Evolutionary conservation across 2,797 vertebrate species (phyloP).

Genomic region (Hoplostethus mediterraneus): DNA sequence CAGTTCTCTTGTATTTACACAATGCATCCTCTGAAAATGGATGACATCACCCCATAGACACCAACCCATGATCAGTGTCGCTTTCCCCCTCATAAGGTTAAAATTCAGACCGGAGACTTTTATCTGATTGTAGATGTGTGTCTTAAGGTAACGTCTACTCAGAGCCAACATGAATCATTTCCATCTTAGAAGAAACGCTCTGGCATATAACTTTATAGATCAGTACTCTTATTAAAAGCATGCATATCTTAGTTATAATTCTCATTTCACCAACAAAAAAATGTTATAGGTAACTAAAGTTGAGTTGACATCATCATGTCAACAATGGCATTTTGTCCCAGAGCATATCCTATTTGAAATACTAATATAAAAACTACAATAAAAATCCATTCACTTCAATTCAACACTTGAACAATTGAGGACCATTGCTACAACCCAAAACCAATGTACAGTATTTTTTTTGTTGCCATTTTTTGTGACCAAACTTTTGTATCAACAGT

Average conservation of each 20-base stretch:
- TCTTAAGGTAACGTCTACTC: slow-evolving; percentile 53
- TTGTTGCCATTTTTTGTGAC: slow-evolving; percentile 48
- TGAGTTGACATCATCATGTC: slow-evolving; percentile 70
- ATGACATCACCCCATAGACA: slow-evolving; percentile 69
- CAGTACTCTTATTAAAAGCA: slow-evolving; percentile 83
- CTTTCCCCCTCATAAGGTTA: slow-evolving; percentile 48
- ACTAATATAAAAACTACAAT: slow-evolving; percentile 74
- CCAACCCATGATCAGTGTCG: slow-evolving; percentile 55
- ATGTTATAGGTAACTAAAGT: slow-evolving; percentile 73
- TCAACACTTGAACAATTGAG: slow-evolving; percentile 51
- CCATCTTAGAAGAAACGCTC: slow-evolving; percentile 67
- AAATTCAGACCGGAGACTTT: slow-evolving; percentile 40
- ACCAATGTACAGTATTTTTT: slow-evolving; percentile 60
- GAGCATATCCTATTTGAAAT: slow-evolving; percentile 81
- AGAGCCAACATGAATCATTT: slow-evolving; percentile 56
- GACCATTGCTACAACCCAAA: slow-evolving; percentile 52
- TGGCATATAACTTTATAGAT: slow-evolving; percentile 77
- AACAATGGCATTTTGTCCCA: slow-evolving; percentile 81
- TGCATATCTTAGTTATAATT: slow-evolving; percentile 85
- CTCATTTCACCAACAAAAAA: slow-evolving; percentile 74
- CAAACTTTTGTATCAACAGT: slow-evolving; percentile 51
- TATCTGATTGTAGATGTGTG: slow-evolving; percentile 44
- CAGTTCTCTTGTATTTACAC: slow-evolving; percentile 82
- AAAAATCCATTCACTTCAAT: slow-evolving; percentile 68
- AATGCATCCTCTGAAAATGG: slow-evolving; percentile 72